phyloP scores from a whole-genome alignment of 2,113 vertebrate genomes.

The Ceyx margarethae region DNA sequence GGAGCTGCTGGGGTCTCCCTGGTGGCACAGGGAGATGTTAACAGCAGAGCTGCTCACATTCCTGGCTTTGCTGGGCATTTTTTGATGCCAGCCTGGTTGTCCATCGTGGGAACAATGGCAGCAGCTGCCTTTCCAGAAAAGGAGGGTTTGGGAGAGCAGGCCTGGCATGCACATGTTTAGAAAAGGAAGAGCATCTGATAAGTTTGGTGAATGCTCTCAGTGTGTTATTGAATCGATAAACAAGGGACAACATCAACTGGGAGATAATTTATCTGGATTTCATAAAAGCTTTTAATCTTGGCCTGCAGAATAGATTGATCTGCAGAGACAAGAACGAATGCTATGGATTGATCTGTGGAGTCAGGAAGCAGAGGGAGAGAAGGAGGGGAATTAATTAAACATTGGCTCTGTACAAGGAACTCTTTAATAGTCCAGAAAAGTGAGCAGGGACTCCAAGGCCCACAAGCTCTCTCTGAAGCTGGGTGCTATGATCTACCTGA shows the following conservation, averaged over 20 bases:
- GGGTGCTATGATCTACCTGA: neutral
- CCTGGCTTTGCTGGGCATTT: neutral
- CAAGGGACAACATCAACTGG: slow-evolving; percentile 54
- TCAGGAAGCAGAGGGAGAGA: neutral
- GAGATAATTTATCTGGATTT: slow-evolving; percentile 38
- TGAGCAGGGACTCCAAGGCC: neutral
- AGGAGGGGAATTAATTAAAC: slow-evolving; percentile 4
- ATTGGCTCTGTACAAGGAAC: neutral
- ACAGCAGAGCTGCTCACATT: neutral
- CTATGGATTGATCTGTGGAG: neutral
- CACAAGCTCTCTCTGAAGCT: neutral
- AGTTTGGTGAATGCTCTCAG: slow-evolving; percentile 40
- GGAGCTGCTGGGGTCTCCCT: neutral
- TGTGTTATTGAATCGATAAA: slow-evolving; percentile 47
- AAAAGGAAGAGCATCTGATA: slow-evolving; percentile 34
- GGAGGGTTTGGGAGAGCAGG: slow-evolving; percentile 17
- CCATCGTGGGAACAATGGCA: neutral
- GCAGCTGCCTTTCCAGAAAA: slow-evolving; percentile 13
- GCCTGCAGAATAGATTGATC: slow-evolving; percentile 13
- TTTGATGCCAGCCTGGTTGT: neutral
- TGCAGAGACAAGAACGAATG: slow-evolving; percentile 25
- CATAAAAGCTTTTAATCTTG: slow-evolving; percentile 47
- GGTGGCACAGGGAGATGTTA: neutral
- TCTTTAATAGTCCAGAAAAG: neutral
- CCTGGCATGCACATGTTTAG: neutral